Conservation (phyloP, 2,113 vertebrate genomes). For the Pelecanus crispus region DNA sequence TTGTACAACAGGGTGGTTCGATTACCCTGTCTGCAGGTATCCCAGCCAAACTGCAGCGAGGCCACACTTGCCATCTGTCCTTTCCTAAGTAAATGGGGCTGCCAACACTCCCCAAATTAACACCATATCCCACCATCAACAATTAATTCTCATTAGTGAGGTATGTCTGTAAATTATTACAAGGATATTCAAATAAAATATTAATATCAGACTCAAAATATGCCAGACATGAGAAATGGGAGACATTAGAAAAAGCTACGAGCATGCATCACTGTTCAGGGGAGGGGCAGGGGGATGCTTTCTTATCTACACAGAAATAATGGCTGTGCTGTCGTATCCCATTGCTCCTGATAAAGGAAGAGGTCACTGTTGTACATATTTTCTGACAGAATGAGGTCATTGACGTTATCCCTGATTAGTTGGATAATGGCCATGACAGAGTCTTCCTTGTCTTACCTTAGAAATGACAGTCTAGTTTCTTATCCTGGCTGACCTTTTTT, state of each 20-base stretch:
- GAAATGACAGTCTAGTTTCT: constrained; percentile 13
- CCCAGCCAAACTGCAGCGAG: background rate
- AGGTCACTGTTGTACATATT: constrained; percentile 44
- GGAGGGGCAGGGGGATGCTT: background rate
- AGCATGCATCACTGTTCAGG: background rate
- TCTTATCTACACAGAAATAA: constrained; percentile 38
- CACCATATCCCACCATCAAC: background rate
- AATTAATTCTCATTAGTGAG: background rate
- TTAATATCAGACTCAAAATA: background rate
- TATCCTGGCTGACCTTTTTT: background rate
- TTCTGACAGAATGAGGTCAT: constrained; percentile 63
- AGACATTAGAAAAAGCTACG: background rate
- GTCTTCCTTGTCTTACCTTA: constrained; percentile 17
- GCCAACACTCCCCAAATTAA: background rate
- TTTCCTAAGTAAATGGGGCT: background rate
- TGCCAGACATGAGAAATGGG: background rate
- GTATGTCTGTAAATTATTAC: background rate
- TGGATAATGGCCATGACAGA: constrained; percentile 55
- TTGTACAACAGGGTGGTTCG: background rate
- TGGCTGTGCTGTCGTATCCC: background rate
- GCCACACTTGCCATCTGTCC: background rate
- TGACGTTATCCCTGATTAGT: constrained; percentile 53
- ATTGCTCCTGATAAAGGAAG: constrained; percentile 39
- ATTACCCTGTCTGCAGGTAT: background rate
- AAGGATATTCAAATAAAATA: background rate